Conservation (phyloP, 2,113 vertebrate genomes). For the Leucoraja erinaceus region DNA sequence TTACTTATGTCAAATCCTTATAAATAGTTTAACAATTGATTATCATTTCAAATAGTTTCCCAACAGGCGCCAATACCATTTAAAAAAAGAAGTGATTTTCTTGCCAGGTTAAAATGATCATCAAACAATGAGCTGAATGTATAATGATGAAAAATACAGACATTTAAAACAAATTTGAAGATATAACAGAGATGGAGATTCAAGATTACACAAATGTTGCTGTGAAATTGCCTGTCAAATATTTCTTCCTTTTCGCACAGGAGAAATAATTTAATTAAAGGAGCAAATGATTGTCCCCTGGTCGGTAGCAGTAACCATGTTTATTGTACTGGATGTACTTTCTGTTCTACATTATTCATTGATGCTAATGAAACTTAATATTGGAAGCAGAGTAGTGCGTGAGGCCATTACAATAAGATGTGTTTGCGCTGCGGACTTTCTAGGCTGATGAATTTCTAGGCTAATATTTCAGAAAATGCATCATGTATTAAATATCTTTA, state of each 20-base stretch:
- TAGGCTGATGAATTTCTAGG: no score
- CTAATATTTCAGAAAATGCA: no score
- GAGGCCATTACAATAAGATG: no score
- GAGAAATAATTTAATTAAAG: neutral
- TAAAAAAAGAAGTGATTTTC: neutral
- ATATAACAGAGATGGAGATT: neutral
- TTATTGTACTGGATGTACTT: no score
- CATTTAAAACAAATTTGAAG: neutral
- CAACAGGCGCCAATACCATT: no score
- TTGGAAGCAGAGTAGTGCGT: no score
- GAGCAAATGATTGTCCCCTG: neutral
- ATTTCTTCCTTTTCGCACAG: neutral
- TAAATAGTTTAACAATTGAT: conserved; percentile 13
- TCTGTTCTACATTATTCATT: no score
- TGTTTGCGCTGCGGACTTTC: no score
- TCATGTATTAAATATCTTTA: no score
- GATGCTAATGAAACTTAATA: no score
- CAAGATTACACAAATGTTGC: neutral
- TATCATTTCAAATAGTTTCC: conserved; percentile 5
- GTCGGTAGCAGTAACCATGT: no score
- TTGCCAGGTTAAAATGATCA: neutral
- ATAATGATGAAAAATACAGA: neutral
- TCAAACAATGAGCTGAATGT: neutral
- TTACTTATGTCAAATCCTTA: conserved; percentile 2
- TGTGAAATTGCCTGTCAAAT: neutral